Conservation (phyloP, 2,797 vertebrate genomes). For the Sternotherus odoratus region DNA sequence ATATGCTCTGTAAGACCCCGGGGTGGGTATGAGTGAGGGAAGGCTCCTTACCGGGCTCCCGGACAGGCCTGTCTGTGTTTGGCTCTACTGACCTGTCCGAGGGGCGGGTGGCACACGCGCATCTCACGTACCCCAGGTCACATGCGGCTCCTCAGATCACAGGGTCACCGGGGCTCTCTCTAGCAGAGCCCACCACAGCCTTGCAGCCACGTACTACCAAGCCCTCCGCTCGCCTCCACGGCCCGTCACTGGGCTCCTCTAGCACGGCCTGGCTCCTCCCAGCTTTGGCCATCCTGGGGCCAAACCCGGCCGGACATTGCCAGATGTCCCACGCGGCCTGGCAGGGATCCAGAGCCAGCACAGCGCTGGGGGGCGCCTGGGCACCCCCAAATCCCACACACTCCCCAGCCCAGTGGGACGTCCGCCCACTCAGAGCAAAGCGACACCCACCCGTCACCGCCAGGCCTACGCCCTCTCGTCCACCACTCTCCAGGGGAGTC, state of each 20-base stretch:
- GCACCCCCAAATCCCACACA: neutral
- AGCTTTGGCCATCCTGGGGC: neutral
- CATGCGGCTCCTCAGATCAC: no score
- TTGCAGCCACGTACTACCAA: neutral
- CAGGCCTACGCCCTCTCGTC: neutral
- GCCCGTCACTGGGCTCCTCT: neutral
- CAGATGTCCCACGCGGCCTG: accelerated
- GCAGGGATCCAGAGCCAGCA: accelerated
- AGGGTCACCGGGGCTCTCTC: no score
- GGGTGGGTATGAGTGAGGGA: no score
- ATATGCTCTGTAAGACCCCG: no score
- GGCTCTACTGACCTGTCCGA: no score
- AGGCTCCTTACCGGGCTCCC: no score
- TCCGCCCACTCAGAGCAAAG: neutral
- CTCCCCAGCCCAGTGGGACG: neutral
- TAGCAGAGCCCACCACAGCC: neutral
- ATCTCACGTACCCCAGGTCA: no score
- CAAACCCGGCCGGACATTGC: neutral
- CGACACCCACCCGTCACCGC: neutral
- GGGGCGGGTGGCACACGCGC: no score
- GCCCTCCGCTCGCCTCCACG: neutral
- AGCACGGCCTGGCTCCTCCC: neutral
- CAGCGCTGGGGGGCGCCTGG: accelerated
- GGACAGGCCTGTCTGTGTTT: no score
- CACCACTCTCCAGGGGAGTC: accelerated